These are phyloP conservation scores for Slavum lentiscoides DNA, from an alignment of 2,888 invertebrate species.

Conservation along the genomic window DNA sequence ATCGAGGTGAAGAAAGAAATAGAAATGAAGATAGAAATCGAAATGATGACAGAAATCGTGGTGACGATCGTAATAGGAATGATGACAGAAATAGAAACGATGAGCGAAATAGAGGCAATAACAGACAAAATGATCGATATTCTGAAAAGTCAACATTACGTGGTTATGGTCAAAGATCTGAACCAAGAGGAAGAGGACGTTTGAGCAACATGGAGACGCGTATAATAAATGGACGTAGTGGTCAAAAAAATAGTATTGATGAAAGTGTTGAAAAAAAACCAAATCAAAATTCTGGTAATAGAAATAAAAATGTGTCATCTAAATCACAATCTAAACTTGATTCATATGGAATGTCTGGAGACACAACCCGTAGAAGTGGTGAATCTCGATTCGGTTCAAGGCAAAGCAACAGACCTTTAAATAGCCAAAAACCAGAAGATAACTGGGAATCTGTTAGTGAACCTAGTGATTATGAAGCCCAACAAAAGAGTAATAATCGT, in stretches of 20 bases:
- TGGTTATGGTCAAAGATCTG: slow-evolving; percentile 39
- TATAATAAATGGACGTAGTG: slow-evolving; percentile 22
- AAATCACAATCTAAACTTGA: slow-evolving; percentile 41
- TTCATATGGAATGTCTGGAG: slow-evolving; percentile 28
- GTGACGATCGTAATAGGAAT: slow-evolving; percentile 40
- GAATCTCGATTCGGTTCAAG: slow-evolving; percentile 42
- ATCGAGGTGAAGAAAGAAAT: slow-evolving; percentile 36
- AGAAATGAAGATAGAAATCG: slow-evolving; percentile 20
- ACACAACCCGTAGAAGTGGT: slow-evolving; percentile 26
- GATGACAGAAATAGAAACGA: slow-evolving; percentile 49
- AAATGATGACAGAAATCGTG: slow-evolving; percentile 38
- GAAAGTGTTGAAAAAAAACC: slow-evolving; percentile 45
- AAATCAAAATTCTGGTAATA: slow-evolving; percentile 16
- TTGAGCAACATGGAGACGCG: slow-evolving; percentile 6
- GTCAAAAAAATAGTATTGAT: slow-evolving; percentile 41
- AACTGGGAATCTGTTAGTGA: slow-evolving; percentile 52
- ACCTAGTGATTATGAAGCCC: slow-evolving; percentile 58
- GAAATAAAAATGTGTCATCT: slow-evolving; percentile 40
- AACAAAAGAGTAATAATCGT: slow-evolving; percentile 63
- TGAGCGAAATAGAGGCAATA: slow-evolving; percentile 46
- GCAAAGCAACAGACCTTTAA: slow-evolving; percentile 29
- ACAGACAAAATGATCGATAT: slow-evolving; percentile 52
- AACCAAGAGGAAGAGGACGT: slow-evolving; percentile 45
- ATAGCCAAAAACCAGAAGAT: slow-evolving; percentile 50
- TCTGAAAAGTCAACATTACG: slow-evolving; percentile 49